Base-by-base conservation (phyloP, 2,888 invertebrate genomes). In the Lamproptera curius region DNA sequence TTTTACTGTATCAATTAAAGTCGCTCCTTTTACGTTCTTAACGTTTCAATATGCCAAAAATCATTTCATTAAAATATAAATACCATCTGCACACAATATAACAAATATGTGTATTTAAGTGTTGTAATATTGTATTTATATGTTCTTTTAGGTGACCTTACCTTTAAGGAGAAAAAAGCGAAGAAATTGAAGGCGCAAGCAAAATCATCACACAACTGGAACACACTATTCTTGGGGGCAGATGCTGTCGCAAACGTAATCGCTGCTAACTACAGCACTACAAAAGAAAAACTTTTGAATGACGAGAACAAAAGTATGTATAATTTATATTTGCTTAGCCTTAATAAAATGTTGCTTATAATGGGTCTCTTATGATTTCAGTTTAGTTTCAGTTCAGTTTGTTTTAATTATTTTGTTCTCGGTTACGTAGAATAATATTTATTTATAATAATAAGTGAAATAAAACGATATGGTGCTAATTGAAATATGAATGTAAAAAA, bases 161-260 rank as follows among this genome's bases (percentile, higher is more conserved):
- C 92, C 14, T 98, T 91, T 74, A 97, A 97, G 69, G 91, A 94
- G 66, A 95, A 95, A 73, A 97, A 96, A 67, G 90, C 91, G 2
- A 86, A 92, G 44, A 91, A 94, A 70, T 78, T 92, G 55, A 97
- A 97, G 76, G 88, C 90, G 15, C 90, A 90, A 65, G 94, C 93
- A 3, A 92, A 92, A 42, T 93, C 93, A 0, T 91, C 95, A 0
- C 94, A 96, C 73, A 98, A 97, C 72, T 99, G 99, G 99, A 99
- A 99, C 80, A 92, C 96, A 0, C 76, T 99, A 39, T 99, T 99
- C 72, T 84, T 99, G 56, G 97, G 97, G 0, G 90, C 93, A 10
- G 96, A 97, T 80, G 97, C 98, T 1, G 94, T 99, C 0, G 98
- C 97, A 0, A 96, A 98, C 65, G 92, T 96, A 1, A 92, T 99